Evolutionary conservation across 2,797 vertebrate species (phyloP).

Genomic region (Sardinella longiceps): DNA sequence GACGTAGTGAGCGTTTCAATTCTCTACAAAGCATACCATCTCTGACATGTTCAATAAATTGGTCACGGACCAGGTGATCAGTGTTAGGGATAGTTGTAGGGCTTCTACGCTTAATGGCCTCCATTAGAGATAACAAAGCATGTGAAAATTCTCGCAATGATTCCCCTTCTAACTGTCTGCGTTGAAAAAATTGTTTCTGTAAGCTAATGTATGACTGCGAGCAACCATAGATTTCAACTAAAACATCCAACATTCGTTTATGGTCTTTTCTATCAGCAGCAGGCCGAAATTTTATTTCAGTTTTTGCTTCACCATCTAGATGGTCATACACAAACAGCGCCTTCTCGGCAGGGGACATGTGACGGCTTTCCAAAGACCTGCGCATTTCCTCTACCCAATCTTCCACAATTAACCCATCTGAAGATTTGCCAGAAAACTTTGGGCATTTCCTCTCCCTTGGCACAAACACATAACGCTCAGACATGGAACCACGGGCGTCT

Average conservation of each 20-base stretch:
- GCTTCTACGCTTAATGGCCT: conserved; percentile 23
- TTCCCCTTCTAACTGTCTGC: conserved; percentile 15
- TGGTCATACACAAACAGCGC: conserved; percentile 23
- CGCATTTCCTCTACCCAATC: conserved; percentile 27
- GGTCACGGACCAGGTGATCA: conserved; percentile 2
- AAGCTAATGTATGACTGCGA: conserved; percentile 21
- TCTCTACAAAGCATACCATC: conserved; percentile 10
- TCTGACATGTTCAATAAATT: conserved; percentile 27
- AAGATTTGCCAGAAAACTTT: conserved; percentile 17
- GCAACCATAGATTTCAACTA: conserved; percentile 9
- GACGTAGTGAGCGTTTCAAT: conserved; percentile 3
- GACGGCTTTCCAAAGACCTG: conserved; percentile 22
- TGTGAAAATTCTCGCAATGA: conserved; percentile 25
- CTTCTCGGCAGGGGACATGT: conserved; percentile 10
- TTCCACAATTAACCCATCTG: neutral
- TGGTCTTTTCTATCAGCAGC: neutral
- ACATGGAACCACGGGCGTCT: neutral
- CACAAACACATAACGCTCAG: neutral
- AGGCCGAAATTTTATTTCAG: conserved; percentile 20
- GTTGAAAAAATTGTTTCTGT: conserved; percentile 31
- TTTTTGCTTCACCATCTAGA: conserved; percentile 24
- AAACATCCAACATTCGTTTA: conserved; percentile 1
- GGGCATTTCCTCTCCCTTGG: conserved; percentile 23
- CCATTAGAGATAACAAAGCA: conserved; percentile 24
- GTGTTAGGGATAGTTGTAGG: neutral